phyloP scores from a whole-genome alignment of 30 jellyfish, hydroid and myxozoan genomes.

The Turritopsis dohrnii region DNA sequence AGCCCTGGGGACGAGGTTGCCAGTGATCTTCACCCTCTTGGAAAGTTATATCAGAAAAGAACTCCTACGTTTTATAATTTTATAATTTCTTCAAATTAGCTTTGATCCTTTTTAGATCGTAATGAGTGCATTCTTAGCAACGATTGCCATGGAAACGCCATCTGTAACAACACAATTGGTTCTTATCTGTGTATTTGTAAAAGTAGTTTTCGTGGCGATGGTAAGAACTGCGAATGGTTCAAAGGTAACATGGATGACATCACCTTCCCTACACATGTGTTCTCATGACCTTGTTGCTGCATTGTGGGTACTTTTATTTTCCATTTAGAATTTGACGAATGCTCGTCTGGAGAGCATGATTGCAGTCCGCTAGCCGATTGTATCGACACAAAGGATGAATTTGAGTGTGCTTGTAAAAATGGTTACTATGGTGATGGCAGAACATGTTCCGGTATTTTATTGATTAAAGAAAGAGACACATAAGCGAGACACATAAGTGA shows the following conservation, averaged over 20 bases:
- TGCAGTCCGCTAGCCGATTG: conserved; percentile 73
- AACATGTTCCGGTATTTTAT: conserved; percentile 24
- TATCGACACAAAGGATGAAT: conserved; percentile 66
- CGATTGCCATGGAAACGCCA: conserved; percentile 71
- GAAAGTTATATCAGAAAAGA: too few relatives aligned
- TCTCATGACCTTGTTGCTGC: background rate
- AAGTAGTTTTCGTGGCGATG: conserved; percentile 81
- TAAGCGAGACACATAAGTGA: too few relatives aligned
- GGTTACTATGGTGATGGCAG: conserved; percentile 87
- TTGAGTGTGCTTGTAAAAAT: conserved; percentile 55
- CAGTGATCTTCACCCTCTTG: too few relatives aligned
- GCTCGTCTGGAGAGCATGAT: conserved; percentile 33
- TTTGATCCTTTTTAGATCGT: background rate
- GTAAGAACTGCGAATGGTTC: conserved; percentile 73
- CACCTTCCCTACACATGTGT: background rate
- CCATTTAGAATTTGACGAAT: conserved; percentile 58
- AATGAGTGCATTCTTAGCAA: conserved; percentile 25
- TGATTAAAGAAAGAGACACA: background rate
- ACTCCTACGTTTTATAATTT: background rate
- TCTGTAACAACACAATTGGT: conserved; percentile 72
- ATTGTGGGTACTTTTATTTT: background rate
- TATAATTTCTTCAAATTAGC: too few relatives aligned
- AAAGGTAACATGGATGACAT: conserved; percentile 56
- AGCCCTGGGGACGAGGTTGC: too few relatives aligned
- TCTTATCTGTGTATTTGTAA: conserved; percentile 72